These are phyloP conservation scores for Nothoprocta perdicaria DNA, from an alignment of 2,113 vertebrate species.

Conservation along the genomic window DNA sequence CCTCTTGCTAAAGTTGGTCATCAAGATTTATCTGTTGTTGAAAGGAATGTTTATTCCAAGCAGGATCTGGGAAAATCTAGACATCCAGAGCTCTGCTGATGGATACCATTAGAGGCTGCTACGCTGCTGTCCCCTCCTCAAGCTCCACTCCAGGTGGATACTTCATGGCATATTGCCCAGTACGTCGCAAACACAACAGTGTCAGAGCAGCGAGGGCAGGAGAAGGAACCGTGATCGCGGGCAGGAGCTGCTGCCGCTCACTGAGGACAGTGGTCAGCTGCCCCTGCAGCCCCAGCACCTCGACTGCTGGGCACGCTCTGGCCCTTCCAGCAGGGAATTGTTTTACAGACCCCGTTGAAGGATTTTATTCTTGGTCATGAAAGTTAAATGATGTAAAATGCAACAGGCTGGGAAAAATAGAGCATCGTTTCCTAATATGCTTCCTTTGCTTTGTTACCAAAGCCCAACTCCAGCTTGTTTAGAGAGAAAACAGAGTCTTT, in stretches of 20 bases:
- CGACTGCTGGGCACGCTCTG: not conserved
- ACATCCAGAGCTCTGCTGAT: not conserved
- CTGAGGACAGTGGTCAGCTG: not conserved
- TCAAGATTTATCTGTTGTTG: not conserved
- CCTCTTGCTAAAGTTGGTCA: not conserved
- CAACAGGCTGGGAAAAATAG: conserved; percentile 2
- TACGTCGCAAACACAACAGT: not conserved
- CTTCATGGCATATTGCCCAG: not conserved
- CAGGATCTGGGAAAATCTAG: accelerated
- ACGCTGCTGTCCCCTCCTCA: not conserved
- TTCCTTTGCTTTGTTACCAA: not conserved
- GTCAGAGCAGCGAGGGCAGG: not conserved
- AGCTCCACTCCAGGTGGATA: not conserved
- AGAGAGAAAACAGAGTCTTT: not conserved
- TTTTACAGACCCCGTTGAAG: not conserved
- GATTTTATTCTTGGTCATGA: conserved; percentile 28
- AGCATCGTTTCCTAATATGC: not conserved
- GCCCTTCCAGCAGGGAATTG: not conserved
- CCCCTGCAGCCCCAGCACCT: not conserved
- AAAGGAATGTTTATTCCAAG: not conserved
- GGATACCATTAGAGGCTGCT: not conserved
- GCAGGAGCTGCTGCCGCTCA: not conserved
- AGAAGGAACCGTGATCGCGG: not conserved
- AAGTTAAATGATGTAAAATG: conserved; percentile 47
- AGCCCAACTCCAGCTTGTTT: not conserved